Conservation (phyloP, 1,140 invertebrate species). For the Tyrophagus putrescentiae region DNA sequence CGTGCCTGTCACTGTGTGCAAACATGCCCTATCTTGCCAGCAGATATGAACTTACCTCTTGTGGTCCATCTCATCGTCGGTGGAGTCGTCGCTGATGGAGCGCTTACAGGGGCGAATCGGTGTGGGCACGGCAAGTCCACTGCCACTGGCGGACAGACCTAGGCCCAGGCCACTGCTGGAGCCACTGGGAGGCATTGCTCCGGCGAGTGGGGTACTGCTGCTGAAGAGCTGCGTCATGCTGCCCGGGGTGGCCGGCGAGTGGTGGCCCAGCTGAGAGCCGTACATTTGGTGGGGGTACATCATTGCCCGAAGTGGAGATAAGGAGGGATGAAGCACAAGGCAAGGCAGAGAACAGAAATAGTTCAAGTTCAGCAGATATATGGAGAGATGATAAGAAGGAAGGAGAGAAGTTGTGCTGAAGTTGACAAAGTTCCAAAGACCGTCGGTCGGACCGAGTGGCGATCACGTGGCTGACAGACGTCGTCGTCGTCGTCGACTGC, state of each 20-base stretch:
- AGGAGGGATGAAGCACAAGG: not conserved
- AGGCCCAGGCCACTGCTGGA: not conserved
- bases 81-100: slow-evolving; percentile 4
- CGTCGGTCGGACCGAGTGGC: not conserved
- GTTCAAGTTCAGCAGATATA: slow-evolving; percentile 5
- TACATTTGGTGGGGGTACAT: slow-evolving; percentile 2
- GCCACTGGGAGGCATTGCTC: no score
- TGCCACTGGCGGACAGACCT: not conserved
- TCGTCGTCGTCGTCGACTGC: no score
- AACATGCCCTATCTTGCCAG: no score
- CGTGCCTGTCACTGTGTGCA: no score
- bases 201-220: slow-evolving; percentile 1
- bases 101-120: slow-evolving; percentile 4
- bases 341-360: not conserved
- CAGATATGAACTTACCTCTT: slow-evolving; percentile 5
- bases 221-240: not conserved
- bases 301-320: not conserved
- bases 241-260: slow-evolving; percentile 2
- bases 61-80: slow-evolving; percentile 2
- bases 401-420: no score
- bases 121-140: not conserved
- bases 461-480: slow-evolving; percentile 7
- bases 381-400: not conserved
- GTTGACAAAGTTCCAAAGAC: no score
- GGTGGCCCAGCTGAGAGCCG: not conserved